Conservation (phyloP, 2,888 invertebrate genomes). For the Sicus ferrugineus region DNA sequence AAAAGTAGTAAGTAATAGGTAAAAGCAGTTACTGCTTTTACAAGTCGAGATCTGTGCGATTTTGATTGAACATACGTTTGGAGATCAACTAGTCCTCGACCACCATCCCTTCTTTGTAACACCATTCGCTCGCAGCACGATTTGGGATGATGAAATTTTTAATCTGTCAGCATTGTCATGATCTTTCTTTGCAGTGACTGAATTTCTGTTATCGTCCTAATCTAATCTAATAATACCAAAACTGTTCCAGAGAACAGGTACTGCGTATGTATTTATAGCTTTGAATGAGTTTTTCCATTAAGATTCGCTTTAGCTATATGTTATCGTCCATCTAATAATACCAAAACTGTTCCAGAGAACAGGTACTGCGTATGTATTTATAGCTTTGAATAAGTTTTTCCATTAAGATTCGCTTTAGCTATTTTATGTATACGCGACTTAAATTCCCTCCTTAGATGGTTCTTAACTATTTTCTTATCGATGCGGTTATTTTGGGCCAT, state of each 20-base stretch:
- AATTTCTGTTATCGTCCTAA: constrained; percentile 28
- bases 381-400: constrained; percentile 29
- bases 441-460: constrained; percentile 26
- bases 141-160: constrained; percentile 32
- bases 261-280: constrained; percentile 30
- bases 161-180: constrained; percentile 26
- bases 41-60: constrained; percentile 5
- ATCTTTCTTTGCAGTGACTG: constrained; percentile 28
- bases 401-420: constrained; percentile 15
- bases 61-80: constrained; percentile 26
- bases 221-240: constrained; percentile 31
- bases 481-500: too few species aligned
- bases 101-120: constrained; percentile 25
- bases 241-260: constrained; percentile 26
- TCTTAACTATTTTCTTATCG: constrained; percentile 25
- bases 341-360: constrained; percentile 28
- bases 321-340: constrained; percentile 28
- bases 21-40: constrained; percentile 15
- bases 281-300: constrained; percentile 32
- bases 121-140: constrained; percentile 34
- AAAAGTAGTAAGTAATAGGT: constrained; percentile 13
- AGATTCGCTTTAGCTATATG: too few species aligned
- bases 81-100: constrained; percentile 30
- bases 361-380: constrained; percentile 31
- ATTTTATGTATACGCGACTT: constrained; percentile 29